Evolutionary conservation across 37 sponge, comb jelly and placozoan genomes (phyloP).

Genomic region (Halisarca cf. caerulea): DNA sequence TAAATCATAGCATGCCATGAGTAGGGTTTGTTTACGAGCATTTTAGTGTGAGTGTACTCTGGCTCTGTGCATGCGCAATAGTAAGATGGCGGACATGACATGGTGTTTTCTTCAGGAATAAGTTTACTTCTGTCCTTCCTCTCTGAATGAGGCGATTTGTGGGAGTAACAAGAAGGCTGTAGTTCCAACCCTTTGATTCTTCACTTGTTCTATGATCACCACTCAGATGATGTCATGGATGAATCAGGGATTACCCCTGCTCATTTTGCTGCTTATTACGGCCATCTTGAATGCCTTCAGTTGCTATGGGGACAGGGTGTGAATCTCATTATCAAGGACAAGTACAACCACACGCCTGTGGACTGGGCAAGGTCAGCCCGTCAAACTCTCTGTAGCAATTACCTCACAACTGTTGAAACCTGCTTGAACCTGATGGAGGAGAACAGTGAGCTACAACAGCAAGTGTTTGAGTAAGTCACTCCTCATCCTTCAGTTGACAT

Average conservation of each 20-base stretch:
- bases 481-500: neutral
- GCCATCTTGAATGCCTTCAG: constrained; percentile 83
- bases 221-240: constrained; percentile 51
- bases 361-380: constrained; percentile 79
- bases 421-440: constrained; percentile 64
- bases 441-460: constrained; percentile 41
- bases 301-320: constrained; percentile 53
- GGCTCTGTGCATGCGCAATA: too few species aligned
- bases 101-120: too few species aligned
- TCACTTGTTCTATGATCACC: neutral
- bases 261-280: constrained; percentile 81
- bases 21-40: too few species aligned
- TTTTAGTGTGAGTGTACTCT: too few species aligned
- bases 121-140: too few species aligned
- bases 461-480: constrained; percentile 47
- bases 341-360: constrained; percentile 66
- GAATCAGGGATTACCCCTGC: constrained; percentile 78
- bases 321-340: constrained; percentile 46
- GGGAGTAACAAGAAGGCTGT: too few species aligned
- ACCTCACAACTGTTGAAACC: constrained; percentile 65
- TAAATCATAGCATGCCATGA: too few species aligned
- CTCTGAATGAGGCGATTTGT: too few species aligned
- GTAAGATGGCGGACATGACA: too few species aligned
- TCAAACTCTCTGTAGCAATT: constrained; percentile 54
- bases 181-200: too few species aligned